phyloP scores from a whole-genome alignment of 2,888 invertebrate genomes.

The Trisateles emortualis region DNA sequence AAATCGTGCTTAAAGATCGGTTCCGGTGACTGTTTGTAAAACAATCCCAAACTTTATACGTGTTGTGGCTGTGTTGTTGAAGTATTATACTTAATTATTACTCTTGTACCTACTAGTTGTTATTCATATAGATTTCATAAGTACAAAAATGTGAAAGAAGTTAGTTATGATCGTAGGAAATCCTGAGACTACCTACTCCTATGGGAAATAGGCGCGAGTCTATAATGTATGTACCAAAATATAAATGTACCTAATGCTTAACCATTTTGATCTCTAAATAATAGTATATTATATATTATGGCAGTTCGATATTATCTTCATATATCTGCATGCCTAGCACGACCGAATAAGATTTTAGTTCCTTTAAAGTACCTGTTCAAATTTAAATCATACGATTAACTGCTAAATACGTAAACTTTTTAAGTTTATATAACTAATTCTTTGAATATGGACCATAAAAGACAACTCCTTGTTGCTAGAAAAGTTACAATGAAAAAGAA shows the following conservation, averaged over 20 bases:
- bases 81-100: not conserved
- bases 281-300: conserved; percentile 9
- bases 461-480: too few relatives aligned
- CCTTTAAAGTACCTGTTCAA: too few relatives aligned
- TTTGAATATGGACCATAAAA: too few relatives aligned
- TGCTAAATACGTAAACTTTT: too few relatives aligned
- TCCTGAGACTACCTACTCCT: too few relatives aligned
- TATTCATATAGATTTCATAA: conserved; percentile 12
- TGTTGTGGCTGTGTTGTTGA: conserved; percentile 35
- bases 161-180: too few relatives aligned
- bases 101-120: conserved; percentile 20
- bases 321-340: not conserved
- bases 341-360: not conserved
- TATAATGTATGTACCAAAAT: not conserved
- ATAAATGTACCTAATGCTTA: conserved; percentile 32
- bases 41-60: conserved; percentile 19
- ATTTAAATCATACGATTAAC: too few relatives aligned
- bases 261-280: conserved; percentile 42
- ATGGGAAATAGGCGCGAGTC: too few relatives aligned
- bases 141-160: too few relatives aligned
- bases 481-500: too few relatives aligned
- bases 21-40: not conserved
- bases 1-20: not conserved
- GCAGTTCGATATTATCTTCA: not conserved
- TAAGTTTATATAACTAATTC: too few relatives aligned